Conservation (phyloP, 2,797 vertebrate species). For the Rachycentron canadum region DNA sequence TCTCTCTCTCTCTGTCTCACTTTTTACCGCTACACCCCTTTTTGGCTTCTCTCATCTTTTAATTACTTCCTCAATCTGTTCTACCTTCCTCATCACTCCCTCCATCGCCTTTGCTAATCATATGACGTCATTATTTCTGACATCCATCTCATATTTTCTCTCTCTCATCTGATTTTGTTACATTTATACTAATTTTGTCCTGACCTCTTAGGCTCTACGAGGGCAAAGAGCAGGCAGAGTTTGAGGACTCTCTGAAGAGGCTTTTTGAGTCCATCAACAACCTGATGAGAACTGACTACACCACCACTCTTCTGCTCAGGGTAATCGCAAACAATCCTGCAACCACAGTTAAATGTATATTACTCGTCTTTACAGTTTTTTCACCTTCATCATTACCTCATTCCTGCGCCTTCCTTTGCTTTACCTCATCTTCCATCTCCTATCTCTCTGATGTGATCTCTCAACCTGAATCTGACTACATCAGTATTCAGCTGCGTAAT, state of each 20-base stretch:
- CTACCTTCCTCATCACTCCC: not conserved
- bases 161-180: constrained; percentile 4
- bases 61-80: not conserved
- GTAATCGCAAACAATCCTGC: constrained; percentile 73
- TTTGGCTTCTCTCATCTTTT: constrained; percentile 29
- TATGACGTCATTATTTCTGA: constrained; percentile 1
- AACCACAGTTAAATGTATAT: not conserved
- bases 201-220: constrained; percentile 90
- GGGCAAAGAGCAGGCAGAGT: constrained; percentile 95
- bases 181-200: constrained; percentile 22
- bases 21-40: not conserved
- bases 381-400: not conserved
- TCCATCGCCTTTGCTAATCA: constrained; percentile 1
- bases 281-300: constrained; percentile 93
- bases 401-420: not conserved
- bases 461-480: constrained; percentile 17
- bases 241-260: constrained; percentile 94
- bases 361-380: not conserved
- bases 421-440: constrained; percentile 5
- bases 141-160: not conserved
- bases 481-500: constrained; percentile 40
- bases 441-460: constrained; percentile 6
- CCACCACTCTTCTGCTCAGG: constrained; percentile 92
- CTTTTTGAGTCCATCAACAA: constrained; percentile 99
- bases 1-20: not conserved